These are phyloP conservation scores for Nymphalis c-album DNA, from an alignment of 2,888 invertebrate species.

Conservation along the genomic window DNA sequence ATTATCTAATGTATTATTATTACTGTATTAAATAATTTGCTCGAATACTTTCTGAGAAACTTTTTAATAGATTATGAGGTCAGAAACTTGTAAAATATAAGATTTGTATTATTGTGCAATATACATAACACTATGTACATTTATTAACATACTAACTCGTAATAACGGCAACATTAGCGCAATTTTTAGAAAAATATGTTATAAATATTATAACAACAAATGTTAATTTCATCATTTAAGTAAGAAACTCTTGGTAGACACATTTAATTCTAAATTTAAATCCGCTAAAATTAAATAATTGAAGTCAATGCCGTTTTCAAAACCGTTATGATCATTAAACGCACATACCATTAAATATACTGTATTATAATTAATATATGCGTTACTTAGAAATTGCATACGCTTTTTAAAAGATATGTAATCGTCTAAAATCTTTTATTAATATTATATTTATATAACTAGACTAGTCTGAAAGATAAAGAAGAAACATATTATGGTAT, in stretches of 20 bases:
- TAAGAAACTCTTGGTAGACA: not conserved
- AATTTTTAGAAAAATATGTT: conserved; percentile 2
- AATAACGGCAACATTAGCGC: not conserved
- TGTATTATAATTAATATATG: conserved; percentile 1
- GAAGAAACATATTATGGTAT: too few species aligned
- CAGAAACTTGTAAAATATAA: too few species aligned
- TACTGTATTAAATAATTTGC: not conserved
- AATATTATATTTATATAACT: too few species aligned
- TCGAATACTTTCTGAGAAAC: not conserved
- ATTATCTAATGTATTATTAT: not conserved
- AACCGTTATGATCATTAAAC: conserved; percentile 14
- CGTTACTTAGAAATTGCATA: not conserved
- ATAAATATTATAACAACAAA: conserved; percentile 3
- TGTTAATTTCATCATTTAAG: not conserved
- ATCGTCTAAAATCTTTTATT: too few species aligned
- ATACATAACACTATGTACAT: not conserved
- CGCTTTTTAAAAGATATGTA: too few species aligned
- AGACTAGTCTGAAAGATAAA: too few species aligned
- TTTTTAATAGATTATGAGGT: not conserved
- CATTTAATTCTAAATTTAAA: not conserved
- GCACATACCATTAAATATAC: conserved; percentile 13
- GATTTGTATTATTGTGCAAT: too few species aligned
- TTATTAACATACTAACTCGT: too few species aligned
- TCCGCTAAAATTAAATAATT: not conserved
- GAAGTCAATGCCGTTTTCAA: conserved; percentile 7